phyloP scores from a whole-genome alignment of 1,140 invertebrate genomes.

The Hylaeus volcanicus region DNA sequence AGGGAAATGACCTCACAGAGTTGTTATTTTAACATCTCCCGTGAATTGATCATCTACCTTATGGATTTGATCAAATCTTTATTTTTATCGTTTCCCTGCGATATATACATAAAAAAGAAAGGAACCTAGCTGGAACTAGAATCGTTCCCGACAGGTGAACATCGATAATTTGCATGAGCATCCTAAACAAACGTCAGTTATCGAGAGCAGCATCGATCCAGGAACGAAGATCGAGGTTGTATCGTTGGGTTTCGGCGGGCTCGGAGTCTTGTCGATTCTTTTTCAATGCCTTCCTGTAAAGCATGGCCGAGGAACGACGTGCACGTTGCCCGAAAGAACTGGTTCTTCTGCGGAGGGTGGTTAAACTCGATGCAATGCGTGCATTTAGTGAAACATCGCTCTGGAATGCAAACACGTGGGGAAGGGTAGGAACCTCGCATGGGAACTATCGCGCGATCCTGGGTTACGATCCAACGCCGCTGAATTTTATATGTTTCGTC shows the following conservation, averaged over 20 bases:
- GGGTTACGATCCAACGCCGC: conserved; percentile 13
- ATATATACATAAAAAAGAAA: no score
- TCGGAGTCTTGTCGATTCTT: conserved; percentile 31
- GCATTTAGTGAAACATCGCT: conserved; percentile 68
- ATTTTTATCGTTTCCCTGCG: no score
- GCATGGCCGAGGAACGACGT: conserved; percentile 26
- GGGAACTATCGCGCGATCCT: conserved; percentile 22
- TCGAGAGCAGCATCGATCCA: not conserved
- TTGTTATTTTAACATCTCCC: no score
- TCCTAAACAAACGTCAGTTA: not conserved
- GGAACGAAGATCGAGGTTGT: conserved; percentile 7
- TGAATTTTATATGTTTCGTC: conserved; percentile 28
- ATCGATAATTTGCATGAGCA: not conserved
- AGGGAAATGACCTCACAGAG: no score
- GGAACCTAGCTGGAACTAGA: no score
- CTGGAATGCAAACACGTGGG: conserved; percentile 65
- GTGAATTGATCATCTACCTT: no score
- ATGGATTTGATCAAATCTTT: no score
- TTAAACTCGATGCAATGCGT: conserved; percentile 68
- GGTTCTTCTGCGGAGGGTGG: conserved; percentile 64
- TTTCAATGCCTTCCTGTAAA: conserved; percentile 53
- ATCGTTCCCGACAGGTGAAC: no score
- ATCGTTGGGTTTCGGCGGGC: conserved; percentile 36
- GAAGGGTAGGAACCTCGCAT: conserved; percentile 46
- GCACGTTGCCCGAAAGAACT: conserved; percentile 61